Evolutionary conservation across 2,113 vertebrate species (phyloP).

Genomic region (Arvicanthis niloticus): DNA sequence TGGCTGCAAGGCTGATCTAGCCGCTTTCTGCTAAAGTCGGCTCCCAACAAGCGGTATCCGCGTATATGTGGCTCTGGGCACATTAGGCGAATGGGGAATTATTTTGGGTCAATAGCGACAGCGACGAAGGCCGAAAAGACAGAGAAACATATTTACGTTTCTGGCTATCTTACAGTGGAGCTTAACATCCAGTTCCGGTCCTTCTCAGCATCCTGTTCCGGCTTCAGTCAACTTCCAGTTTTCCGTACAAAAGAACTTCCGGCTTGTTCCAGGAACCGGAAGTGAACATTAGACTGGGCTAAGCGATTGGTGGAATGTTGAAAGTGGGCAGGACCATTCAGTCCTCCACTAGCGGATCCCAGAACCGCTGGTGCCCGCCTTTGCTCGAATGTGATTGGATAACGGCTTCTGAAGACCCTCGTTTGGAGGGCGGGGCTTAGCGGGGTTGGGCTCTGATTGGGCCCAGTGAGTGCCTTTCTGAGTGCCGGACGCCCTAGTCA

Average conservation of each 20-base stretch:
- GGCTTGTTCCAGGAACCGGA: neutral
- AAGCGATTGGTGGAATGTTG: neutral
- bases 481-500: neutral
- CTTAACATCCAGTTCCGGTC: neutral
- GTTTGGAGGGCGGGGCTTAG: neutral
- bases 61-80: neutral
- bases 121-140: neutral
- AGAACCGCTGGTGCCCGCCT: neutral
- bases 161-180: neutral
- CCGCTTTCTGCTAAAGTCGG: too few relatives aligned
- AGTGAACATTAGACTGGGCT: rapidly evolving
- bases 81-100: too few relatives aligned
- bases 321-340: neutral
- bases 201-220: too few relatives aligned
- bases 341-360: neutral
- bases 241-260: neutral
- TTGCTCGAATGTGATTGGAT: neutral
- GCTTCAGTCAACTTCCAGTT: neutral
- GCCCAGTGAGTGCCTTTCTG: too few relatives aligned
- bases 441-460: neutral
- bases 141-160: neutral
- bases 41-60: too few relatives aligned
- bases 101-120: neutral
- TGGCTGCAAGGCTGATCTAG: too few relatives aligned
- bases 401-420: rapidly evolving